A percentile compares a stretch with the other conserved stretches of the same genome.
Evolutionary conservation across 2,113 vertebrate genomes (phyloP).

Genomic region (Daphoenositta chrysoptera): DNA sequence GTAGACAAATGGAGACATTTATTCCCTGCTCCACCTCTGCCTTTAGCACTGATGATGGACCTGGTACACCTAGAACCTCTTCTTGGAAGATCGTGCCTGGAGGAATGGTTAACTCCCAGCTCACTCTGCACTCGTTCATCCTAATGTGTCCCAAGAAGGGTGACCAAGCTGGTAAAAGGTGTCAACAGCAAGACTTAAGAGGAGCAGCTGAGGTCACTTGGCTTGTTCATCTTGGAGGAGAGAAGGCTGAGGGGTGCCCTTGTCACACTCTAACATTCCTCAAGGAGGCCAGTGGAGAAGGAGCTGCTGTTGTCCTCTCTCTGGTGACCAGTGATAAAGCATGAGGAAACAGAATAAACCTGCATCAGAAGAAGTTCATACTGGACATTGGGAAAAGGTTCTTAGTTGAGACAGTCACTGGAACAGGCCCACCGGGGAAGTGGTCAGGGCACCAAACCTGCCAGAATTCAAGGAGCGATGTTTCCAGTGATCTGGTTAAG

Average conservation of each 20-base stretch:
- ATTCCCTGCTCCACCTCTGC: not conserved
- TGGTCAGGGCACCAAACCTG: not conserved
- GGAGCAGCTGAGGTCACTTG: not conserved
- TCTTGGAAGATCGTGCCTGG: not conserved
- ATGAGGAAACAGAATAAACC: not conserved
- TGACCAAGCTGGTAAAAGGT: not conserved
- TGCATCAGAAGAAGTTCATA: not conserved
- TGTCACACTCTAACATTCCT: not conserved
- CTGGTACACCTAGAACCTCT: not conserved
- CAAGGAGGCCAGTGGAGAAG: rapidly evolving
- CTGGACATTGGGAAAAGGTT: not conserved
- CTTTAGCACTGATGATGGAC: not conserved
- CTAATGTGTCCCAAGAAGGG: not conserved
- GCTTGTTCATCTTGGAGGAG: not conserved
- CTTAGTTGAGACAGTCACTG: not conserved
- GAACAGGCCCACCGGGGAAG: not conserved
- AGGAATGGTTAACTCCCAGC: not conserved
- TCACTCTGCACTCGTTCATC: not conserved
- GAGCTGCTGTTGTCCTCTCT: not conserved
- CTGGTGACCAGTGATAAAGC: rapidly evolving
- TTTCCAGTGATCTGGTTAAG: not conserved
- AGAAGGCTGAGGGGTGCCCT: not conserved
- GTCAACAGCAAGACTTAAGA: not conserved
- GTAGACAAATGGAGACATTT: not conserved
- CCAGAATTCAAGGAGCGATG: rapidly evolving